Evolutionary conservation across 2,113 vertebrate genomes (phyloP).

Genomic region (Siniperca chuatsi): DNA sequence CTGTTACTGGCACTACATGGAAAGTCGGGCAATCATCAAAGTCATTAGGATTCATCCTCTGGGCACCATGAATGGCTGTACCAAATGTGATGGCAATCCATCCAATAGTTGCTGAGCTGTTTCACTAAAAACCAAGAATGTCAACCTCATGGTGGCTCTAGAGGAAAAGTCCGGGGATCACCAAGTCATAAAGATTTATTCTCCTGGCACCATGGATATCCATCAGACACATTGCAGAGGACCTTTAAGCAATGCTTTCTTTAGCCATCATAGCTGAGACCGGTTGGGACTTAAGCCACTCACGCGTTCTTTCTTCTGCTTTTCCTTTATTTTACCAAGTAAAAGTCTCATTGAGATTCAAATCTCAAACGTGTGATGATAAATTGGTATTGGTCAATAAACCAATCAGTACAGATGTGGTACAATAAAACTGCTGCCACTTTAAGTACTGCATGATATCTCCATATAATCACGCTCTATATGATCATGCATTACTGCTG

Average conservation of each 20-base stretch:
- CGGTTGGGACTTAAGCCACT: neutral
- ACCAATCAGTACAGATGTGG: neutral
- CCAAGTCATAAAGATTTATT: neutral
- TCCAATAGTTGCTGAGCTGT: neutral
- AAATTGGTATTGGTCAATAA: neutral
- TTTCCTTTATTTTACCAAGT: neutral
- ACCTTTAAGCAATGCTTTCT: neutral
- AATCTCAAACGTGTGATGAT: neutral
- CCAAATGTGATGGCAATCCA: neutral
- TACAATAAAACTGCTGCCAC: neutral
- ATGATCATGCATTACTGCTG: constrained; percentile 24
- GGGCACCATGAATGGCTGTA: neutral
- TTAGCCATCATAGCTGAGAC: neutral
- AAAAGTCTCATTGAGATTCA: neutral
- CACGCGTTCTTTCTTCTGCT: neutral
- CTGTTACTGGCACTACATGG: neutral
- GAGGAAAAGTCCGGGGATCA: neutral
- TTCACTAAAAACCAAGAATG: neutral
- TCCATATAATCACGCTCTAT: constrained; percentile 17
- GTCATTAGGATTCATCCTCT: neutral
- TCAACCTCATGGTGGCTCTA: neutral
- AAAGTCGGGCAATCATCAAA: neutral
- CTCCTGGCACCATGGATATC: neutral
- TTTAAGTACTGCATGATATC: neutral
- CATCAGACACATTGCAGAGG: neutral